Evolutionary conservation across 2,797 vertebrate species (phyloP).

Genomic region (Dermochelys coriacea): DNA sequence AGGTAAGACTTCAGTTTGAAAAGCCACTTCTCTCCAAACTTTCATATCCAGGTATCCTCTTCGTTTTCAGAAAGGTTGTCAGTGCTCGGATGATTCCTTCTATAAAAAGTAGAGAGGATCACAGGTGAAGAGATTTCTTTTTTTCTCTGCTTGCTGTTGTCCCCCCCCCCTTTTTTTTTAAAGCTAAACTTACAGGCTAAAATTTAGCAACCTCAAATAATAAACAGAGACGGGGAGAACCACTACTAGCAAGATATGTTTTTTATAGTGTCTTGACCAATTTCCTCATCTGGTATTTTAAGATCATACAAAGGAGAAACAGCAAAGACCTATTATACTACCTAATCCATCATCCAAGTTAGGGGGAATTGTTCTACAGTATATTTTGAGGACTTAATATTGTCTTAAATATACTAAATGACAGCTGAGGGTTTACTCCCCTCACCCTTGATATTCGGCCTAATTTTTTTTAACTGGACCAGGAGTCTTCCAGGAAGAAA

Average conservation of each 20-base stretch:
- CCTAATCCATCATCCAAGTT: background rate
- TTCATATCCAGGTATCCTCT: conserved; percentile 33
- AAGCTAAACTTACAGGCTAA: background rate
- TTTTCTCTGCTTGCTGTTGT: background rate
- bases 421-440: background rate
- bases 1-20: background rate
- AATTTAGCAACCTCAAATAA: background rate
- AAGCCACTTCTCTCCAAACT: background rate
- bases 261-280: background rate
- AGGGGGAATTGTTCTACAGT: background rate
- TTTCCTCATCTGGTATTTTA: background rate
- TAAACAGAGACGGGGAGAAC: background rate
- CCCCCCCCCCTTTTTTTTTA: too few species aligned
- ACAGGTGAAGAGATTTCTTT: background rate
- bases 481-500: background rate
- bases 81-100: conserved; percentile 51
- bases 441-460: background rate
- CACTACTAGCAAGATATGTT: background rate
- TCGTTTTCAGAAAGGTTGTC: conserved; percentile 26
- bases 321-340: background rate
- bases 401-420: background rate
- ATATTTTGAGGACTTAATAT: background rate
- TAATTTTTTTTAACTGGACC: background rate
- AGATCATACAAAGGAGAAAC: background rate
- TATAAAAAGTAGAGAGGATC: conserved; percentile 41